phyloP scores from a whole-genome alignment of 1,140 invertebrate genomes.

The Goniozus legneri region DNA sequence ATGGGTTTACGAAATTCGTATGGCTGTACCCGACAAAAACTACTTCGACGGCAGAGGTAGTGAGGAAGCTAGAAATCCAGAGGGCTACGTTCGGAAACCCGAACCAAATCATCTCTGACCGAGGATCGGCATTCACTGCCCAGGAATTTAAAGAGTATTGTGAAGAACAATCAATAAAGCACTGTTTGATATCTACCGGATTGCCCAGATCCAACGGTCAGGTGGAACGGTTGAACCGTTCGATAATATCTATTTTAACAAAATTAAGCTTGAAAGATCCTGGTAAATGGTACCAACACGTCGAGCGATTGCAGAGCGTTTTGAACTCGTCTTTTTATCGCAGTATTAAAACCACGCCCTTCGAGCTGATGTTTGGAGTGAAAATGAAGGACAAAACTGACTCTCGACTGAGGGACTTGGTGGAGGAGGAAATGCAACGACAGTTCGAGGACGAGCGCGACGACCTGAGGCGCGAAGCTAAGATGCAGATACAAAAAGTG shows the following conservation, averaged over 20 bases:
- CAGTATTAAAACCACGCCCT: slow-evolving; percentile 31
- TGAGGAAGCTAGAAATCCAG: slow-evolving; percentile 26
- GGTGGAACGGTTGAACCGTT: slow-evolving; percentile 30
- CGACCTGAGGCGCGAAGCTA: neutral
- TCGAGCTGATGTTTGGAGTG: slow-evolving; percentile 32
- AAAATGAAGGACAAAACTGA: slow-evolving; percentile 31
- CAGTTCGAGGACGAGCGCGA: neutral
- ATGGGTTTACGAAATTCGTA: slow-evolving; percentile 23
- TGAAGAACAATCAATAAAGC: slow-evolving; percentile 21
- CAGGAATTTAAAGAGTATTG: slow-evolving; percentile 20
- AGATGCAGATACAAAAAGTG: neutral
- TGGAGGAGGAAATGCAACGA: slow-evolving; percentile 5
- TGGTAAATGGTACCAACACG: slow-evolving; percentile 29
- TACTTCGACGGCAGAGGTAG: slow-evolving; percentile 27
- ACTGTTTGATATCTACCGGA: slow-evolving; percentile 31
- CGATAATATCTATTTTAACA: slow-evolving; percentile 26
- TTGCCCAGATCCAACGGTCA: slow-evolving; percentile 33
- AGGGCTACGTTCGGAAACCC: slow-evolving; percentile 25
- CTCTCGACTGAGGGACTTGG: slow-evolving; percentile 14
- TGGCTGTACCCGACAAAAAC: slow-evolving; percentile 42
- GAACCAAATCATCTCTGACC: slow-evolving; percentile 26
- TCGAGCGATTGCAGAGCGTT: slow-evolving; percentile 26
- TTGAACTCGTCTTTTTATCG: slow-evolving; percentile 34
- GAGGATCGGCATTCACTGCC: slow-evolving; percentile 32
- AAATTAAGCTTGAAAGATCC: slow-evolving; percentile 33